Percentiles rank a stretch among this genome's conserved stretches.
These are phyloP conservation scores for Pissodes strobi DNA, from an alignment of 1,140 invertebrate genomes.

Conservation along the genomic window DNA sequence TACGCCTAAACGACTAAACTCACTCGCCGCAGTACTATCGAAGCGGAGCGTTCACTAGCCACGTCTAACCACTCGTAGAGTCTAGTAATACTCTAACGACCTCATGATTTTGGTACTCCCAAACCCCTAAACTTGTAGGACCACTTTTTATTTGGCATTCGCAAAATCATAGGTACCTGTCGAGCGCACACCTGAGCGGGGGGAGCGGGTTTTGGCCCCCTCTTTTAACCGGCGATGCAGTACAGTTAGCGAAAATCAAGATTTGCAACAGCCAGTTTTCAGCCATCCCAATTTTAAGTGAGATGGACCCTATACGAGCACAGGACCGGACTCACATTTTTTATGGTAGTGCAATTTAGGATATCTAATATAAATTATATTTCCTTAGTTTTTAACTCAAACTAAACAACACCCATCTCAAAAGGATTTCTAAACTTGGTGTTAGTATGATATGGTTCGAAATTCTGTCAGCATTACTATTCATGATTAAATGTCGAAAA, in stretches of 20 bases:
- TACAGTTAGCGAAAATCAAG: slow-evolving; percentile 55
- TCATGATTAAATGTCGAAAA: too few species aligned
- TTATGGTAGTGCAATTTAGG: too few species aligned
- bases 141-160: slow-evolving; percentile 56
- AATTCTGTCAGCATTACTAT: too few species aligned
- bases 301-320: slow-evolving; percentile 24
- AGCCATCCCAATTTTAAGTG: slow-evolving; percentile 28
- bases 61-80: slow-evolving; percentile 55
- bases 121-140: slow-evolving; percentile 56
- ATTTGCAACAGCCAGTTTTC: slow-evolving; percentile 49
- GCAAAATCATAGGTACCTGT: slow-evolving; percentile 57
- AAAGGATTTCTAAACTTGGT: too few species aligned
- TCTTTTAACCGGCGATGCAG: slow-evolving; percentile 24
- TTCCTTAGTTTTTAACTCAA: neutral
- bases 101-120: slow-evolving; percentile 54
- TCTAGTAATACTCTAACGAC: slow-evolving; percentile 58
- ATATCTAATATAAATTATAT: neutral
- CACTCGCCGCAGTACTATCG: slow-evolving; percentile 24
- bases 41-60: slow-evolving; percentile 30
- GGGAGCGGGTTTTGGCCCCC: slow-evolving; percentile 34
- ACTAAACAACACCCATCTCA: neutral
- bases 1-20: neutral
- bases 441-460: neutral
- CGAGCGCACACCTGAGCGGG: slow-evolving; percentile 30
- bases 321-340: slow-evolving; percentile 16